Base-by-base conservation (phyloP, 2,888 invertebrate species). In the Dromius quadrimaculatus region DNA sequence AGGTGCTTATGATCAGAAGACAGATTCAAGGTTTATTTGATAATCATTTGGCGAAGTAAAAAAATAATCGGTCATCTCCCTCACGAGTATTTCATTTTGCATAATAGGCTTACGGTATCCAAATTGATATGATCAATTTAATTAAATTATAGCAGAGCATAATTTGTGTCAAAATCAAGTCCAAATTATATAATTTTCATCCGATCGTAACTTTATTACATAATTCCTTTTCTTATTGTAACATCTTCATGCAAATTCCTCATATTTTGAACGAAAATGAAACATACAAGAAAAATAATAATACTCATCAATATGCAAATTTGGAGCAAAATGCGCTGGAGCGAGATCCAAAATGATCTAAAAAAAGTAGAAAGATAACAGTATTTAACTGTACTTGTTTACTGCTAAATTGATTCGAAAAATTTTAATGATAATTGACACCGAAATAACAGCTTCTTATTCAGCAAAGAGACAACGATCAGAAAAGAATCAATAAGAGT, bases 381-480 rank as follows among this genome's bases (percentile, higher is more conserved):
- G 62, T 41, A 19, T 62, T 62, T 62, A 62, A 62, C 62, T 62
- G 62, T 62, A 62, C 41, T 62, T 41, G 62, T 62, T 41, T 62
- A 41, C 54, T 50, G 57, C 66, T 41, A 66, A 66, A 66, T 66
- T 66, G 54, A 66, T 66, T 57, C 66, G 17, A 57, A 54, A 66
- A 17, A 66, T 66, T 66, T 57, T 66, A 66, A 66, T 66, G 66
- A 66, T 66, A 66, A 54, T 41, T 57, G 57, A 57, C 57, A 66
- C 23, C 28, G 19, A 54, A 43, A 50, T 34, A 65, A 65, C 57
- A 66, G 43, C 28, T 57, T 19, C 32, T 66, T 66, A 41, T 22
- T 32, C 32, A 45, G 64, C 64, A 47, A 64, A 64, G 38, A 11
- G 13, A 54, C 54, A 47, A 47, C 41, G 47, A 47, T 47, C 20